These are phyloP conservation scores for Drosophila helvetica DNA, from an alignment of 2,888 invertebrate genomes.

Conservation along the genomic window DNA sequence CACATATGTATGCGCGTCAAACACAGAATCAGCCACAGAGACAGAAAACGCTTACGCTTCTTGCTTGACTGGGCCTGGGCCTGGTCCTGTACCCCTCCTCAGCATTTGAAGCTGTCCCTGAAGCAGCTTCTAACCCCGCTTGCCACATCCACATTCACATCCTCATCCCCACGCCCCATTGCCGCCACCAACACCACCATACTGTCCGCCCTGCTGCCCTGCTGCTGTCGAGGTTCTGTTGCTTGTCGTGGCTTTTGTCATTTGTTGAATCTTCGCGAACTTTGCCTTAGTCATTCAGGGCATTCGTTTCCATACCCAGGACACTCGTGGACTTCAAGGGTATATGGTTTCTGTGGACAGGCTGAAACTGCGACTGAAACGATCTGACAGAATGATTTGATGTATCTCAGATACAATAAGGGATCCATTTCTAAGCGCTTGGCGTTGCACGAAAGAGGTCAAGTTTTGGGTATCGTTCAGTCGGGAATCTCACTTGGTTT, in stretches of 20 bases:
- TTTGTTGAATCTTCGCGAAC: slow-evolving; percentile 74
- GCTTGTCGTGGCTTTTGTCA: slow-evolving; percentile 71
- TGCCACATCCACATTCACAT: neutral
- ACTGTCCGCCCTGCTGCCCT: neutral
- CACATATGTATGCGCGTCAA: slow-evolving; percentile 56
- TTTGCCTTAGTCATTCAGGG: slow-evolving; percentile 67
- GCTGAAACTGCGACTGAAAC: too few relatives aligned
- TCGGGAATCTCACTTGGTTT: neutral
- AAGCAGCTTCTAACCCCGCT: neutral
- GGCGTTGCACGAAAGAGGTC: neutral
- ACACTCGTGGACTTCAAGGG: neutral
- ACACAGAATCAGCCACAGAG: slow-evolving; percentile 58
- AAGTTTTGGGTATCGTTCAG: neutral
- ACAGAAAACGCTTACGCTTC: slow-evolving; percentile 72
- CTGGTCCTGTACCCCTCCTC: slow-evolving; percentile 16
- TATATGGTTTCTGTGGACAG: neutral
- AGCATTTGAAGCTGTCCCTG: slow-evolving; percentile 11
- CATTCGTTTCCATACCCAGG: slow-evolving; percentile 37
- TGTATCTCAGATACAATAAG: neutral
- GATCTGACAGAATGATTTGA: too few relatives aligned
- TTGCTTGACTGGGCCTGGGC: slow-evolving; percentile 54
- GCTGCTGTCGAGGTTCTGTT: slow-evolving; percentile 49
- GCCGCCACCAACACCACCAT: slow-evolving; percentile 10
- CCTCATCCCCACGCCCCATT: neutral
- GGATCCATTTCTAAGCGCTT: neutral